Evolutionary conservation across 2,888 invertebrate species (phyloP), one percentile per base, ranked within the genome.

Genomic region (Zootermopsis nevadensis): DNA sequence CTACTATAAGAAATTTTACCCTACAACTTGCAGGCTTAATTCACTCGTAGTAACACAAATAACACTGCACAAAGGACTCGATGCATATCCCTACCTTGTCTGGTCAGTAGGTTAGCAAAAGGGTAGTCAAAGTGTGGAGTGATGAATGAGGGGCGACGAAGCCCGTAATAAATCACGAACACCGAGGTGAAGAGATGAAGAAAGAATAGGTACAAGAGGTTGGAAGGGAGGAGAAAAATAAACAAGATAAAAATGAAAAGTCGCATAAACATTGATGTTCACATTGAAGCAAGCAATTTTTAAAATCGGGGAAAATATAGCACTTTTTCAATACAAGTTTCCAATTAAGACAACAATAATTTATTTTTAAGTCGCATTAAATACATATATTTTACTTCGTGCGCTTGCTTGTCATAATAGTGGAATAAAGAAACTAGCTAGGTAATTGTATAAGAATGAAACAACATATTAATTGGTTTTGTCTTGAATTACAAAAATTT

Each of bases 41-140:
- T n/a, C 60, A 76, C 38, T 30, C 76, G 42, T 76, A 76, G 76
- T 42, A 76, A 76, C 76, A 76, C 76, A 76, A 76, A 76, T 76
- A 76, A 76, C 76, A 76, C 42, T 6, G 76, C 42, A 76, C 76
- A 76, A 76, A 76, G 76, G 30, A 76, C 30, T 35, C 76, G 42
- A 38, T 76, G 42, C 27, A 74, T n/a, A 74, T 74, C 72, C 72
- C 24, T 74, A 35, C 12, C 76, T 42, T 42, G 42, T 27, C 42
- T 48, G 76, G 76, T 76, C 76, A 76, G 42, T 76, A 42, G 76
- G 76, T 42, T 76, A 76, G 76, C 42, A 76, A n/a, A 76, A 48
- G 42, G 76, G 76, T 76, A 76, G 76, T 76, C 76, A 76, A 76
- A 76, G 42, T 76, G 76, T 48, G 42, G 76, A 76, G 76, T 76